Evolutionary conservation across 2,113 vertebrate genomes (phyloP).

Genomic region (Sitta europaea): DNA sequence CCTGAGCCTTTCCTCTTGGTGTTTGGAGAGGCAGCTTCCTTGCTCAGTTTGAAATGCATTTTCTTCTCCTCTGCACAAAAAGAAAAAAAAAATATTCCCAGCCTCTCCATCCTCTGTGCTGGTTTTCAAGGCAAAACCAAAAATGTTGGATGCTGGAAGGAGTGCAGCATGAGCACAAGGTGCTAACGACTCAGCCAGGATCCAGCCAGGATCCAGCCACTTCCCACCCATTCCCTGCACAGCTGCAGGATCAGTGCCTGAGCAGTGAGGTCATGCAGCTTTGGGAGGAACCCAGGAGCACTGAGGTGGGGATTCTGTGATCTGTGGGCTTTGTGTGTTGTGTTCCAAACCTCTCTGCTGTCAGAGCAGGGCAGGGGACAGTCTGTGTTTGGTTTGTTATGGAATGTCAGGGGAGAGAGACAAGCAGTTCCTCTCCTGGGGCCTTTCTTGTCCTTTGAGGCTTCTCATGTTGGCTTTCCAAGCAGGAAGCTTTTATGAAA

Average conservation of each 20-base stretch:
- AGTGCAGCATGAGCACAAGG: neutral
- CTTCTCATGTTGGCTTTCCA: neutral
- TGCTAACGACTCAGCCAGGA: neutral
- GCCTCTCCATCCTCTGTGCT: neutral
- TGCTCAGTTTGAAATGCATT: neutral
- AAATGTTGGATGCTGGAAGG: neutral
- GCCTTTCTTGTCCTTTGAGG: neutral
- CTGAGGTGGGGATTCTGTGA: neutral
- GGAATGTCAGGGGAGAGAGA: neutral
- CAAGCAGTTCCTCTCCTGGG: neutral
- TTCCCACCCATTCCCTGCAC: neutral
- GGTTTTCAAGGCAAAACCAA: neutral
- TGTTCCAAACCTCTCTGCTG: neutral
- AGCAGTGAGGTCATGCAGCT: neutral
- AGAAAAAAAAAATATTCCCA: neutral
- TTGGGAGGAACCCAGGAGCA: neutral
- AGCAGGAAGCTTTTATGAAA: neutral
- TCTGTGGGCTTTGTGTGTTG: accelerated
- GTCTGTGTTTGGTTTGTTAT: neutral
- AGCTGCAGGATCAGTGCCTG: neutral
- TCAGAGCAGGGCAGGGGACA: neutral
- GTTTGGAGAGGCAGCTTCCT: neutral
- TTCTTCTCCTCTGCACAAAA: neutral
- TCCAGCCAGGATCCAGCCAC: neutral
- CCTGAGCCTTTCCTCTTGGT: neutral